Conservation (phyloP, 2,888 invertebrate genomes). For the Ennomos quercinarius region DNA sequence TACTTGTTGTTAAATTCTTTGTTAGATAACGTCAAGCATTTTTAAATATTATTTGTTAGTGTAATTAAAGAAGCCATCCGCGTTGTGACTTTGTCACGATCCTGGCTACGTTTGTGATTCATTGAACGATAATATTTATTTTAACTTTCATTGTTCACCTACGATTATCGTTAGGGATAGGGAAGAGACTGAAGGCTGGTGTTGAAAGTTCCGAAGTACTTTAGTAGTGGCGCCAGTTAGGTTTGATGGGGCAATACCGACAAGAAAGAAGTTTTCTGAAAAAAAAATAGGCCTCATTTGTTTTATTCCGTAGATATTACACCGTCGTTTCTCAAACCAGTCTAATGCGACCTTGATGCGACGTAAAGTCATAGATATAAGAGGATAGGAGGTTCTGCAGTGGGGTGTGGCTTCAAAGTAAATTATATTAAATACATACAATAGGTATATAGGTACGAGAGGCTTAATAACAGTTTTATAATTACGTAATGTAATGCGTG, state of each 20-base stretch:
- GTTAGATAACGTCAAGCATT: constrained; percentile 31
- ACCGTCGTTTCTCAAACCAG: constrained; percentile 44
- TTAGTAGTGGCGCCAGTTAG: not conserved
- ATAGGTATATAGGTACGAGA: too few relatives aligned
- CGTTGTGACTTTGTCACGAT: constrained; percentile 9
- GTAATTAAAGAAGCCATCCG: constrained; percentile 23
- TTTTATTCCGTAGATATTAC: too few relatives aligned
- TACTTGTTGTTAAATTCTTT: constrained; percentile 20
- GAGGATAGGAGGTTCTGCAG: constrained; percentile 42
- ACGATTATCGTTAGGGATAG: constrained; percentile 1
- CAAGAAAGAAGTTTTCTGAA: constrained; percentile 38
- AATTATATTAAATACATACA: too few relatives aligned
- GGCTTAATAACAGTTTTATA: too few relatives aligned
- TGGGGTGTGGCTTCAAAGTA: too few relatives aligned
- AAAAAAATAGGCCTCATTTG: constrained; percentile 38
- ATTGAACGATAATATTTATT: constrained; percentile 17
- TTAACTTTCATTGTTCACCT: constrained; percentile 24
- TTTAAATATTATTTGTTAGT: constrained; percentile 30
- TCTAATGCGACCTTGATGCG: constrained; percentile 47
- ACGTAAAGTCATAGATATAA: constrained; percentile 48
- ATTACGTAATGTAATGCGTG: too few relatives aligned
- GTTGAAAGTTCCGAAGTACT: constrained; percentile 6
- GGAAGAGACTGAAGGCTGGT: not conserved
- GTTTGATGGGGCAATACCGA: constrained; percentile 33
- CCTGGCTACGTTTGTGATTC: constrained; percentile 19